Evolutionary conservation across 2,113 vertebrate genomes (phyloP).

Genomic region (Bubo scandiacus): DNA sequence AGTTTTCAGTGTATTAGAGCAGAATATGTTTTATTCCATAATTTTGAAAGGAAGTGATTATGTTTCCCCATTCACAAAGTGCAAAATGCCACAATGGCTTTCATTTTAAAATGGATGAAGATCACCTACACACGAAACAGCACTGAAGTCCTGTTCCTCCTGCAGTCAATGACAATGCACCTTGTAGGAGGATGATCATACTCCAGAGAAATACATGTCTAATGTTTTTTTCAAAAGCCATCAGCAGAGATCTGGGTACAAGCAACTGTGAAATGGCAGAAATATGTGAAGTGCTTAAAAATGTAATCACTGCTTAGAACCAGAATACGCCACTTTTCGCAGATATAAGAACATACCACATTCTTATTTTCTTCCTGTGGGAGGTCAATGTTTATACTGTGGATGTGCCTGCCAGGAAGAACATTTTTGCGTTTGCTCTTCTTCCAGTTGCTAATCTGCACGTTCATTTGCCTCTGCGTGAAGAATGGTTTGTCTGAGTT

Average conservation of each 20-base stretch:
- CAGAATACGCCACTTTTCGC: not conserved
- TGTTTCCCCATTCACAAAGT: not conserved
- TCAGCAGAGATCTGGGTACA: not conserved
- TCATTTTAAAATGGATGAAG: not conserved
- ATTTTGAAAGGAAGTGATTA: not conserved
- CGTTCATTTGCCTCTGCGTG: not conserved
- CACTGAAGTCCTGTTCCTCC: not conserved
- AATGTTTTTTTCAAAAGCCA: not conserved
- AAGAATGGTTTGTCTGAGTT: not conserved
- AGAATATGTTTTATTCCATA: not conserved
- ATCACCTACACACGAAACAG: not conserved
- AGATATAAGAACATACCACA: not conserved
- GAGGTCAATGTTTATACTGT: constrained; percentile 11
- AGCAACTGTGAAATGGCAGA: not conserved
- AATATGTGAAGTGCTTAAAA: not conserved
- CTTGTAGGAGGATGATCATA: not conserved
- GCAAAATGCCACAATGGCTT: not conserved
- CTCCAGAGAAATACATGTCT: not conserved
- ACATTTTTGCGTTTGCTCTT: constrained; percentile 20
- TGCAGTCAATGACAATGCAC: not conserved
- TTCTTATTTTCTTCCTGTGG: constrained; percentile 30
- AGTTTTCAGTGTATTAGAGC: not conserved
- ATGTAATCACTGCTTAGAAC: not conserved
- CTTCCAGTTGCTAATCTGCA: constrained; percentile 43
- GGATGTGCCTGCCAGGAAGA: constrained; percentile 29